phyloP scores from a whole-genome alignment of 2,113 vertebrate genomes.

The Asarcornis scutulata region DNA sequence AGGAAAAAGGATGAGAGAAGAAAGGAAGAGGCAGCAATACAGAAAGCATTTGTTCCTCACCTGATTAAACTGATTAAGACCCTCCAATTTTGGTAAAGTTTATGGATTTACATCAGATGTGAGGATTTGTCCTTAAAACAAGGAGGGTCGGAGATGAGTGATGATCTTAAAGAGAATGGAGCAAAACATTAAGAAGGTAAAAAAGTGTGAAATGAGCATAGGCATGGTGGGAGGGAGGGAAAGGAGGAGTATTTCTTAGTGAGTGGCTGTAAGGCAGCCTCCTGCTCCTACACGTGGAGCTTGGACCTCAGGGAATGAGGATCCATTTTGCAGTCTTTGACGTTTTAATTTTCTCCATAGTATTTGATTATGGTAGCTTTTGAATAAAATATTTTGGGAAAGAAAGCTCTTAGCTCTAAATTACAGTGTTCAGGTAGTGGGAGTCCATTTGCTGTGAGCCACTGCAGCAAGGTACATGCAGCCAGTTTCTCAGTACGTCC shows the following conservation, averaged over 20 bases:
- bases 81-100: neutral
- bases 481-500: neutral
- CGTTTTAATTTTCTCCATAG: neutral
- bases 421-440: neutral
- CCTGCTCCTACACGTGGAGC: neutral
- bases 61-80: neutral
- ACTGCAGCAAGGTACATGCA: rapidly evolving
- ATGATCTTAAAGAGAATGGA: neutral
- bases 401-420: neutral
- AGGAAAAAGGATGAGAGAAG: neutral
- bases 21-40: neutral
- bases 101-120: neutral
- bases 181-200: neutral
- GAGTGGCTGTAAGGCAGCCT: rapidly evolving
- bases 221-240: neutral
- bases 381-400: neutral
- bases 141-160: neutral
- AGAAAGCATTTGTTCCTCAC: neutral
- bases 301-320: neutral
- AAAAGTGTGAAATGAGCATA: neutral
- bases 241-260: neutral
- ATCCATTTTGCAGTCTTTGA: neutral
- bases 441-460: neutral
- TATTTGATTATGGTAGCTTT: neutral
- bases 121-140: neutral